Percentiles rank a stretch among this genome's conserved stretches.
phyloP scores from a whole-genome alignment of 2,888 invertebrate species.

The Andrena bucephala region DNA sequence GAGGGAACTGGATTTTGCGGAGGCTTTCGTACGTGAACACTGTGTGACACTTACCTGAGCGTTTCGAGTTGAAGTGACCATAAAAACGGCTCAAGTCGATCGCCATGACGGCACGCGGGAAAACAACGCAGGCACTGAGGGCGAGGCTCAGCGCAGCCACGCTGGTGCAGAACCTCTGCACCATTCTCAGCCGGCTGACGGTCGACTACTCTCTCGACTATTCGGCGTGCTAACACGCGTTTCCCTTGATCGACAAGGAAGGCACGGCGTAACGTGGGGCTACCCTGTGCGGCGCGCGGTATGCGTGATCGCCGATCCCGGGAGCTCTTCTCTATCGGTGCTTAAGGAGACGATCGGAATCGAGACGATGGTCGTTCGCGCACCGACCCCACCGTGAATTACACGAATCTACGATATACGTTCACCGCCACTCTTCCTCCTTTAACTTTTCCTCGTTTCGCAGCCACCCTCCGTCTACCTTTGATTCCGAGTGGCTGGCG shows the following conservation, averaged over 20 bases:
- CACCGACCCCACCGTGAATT: not conserved
- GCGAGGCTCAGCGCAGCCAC: slow-evolving; percentile 82
- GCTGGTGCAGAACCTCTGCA: slow-evolving; percentile 76
- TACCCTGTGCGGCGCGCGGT: slow-evolving; percentile 2
- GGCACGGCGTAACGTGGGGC: slow-evolving; percentile 1
- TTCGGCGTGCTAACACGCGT: slow-evolving; percentile 14
- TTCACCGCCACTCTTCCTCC: slow-evolving; percentile 3
- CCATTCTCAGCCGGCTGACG: slow-evolving; percentile 67
- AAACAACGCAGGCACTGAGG: slow-evolving; percentile 87
- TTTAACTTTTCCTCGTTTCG: slow-evolving; percentile 10
- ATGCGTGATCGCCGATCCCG: not conserved
- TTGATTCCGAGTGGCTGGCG: slow-evolving; percentile 55
- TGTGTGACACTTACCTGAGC: slow-evolving; percentile 87
- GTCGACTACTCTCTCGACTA: slow-evolving; percentile 23
- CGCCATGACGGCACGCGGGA: slow-evolving; percentile 89
- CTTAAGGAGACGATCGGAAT: slow-evolving; percentile 7
- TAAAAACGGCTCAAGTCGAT: slow-evolving; percentile 93
- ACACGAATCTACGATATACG: not conserved
- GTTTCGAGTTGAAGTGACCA: slow-evolving; percentile 90
- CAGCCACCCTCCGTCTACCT: slow-evolving; percentile 50
- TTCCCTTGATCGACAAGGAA: not conserved
- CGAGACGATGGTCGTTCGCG: slow-evolving; percentile 4
- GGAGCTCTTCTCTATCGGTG: slow-evolving; percentile 1
- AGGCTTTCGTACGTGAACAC: not conserved
- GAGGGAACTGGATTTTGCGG: not conserved